phyloP scores from a whole-genome alignment of 1,140 invertebrate species.

The Grapholita molesta region DNA sequence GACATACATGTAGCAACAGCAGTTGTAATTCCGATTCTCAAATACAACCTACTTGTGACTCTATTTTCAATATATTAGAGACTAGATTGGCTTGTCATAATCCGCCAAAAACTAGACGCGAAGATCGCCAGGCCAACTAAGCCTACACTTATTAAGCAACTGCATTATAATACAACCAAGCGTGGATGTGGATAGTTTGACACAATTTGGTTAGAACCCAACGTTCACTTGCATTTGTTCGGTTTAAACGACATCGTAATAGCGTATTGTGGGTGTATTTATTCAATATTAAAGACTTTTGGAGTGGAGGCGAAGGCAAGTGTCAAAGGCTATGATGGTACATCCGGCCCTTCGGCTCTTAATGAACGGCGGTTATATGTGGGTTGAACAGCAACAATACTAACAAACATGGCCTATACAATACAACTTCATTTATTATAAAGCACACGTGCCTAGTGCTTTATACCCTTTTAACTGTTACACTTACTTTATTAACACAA shows the following conservation, averaged over 20 bases:
- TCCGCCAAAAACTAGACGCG: slow-evolving; percentile 33
- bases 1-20: slow-evolving; percentile 42
- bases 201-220: neutral
- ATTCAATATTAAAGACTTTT: slow-evolving; percentile 54
- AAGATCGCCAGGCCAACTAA: slow-evolving; percentile 43
- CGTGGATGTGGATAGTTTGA: slow-evolving; percentile 24
- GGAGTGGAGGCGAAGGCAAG: slow-evolving; percentile 47
- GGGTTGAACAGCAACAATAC: neutral
- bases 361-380: neutral
- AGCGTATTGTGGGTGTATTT: slow-evolving; percentile 53
- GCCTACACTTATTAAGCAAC: slow-evolving; percentile 67
- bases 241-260: slow-evolving; percentile 50
- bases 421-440: neutral
- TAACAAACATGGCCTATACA: neutral
- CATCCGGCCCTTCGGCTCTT: slow-evolving; percentile 36
- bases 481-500: too few relatives aligned
- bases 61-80: neutral
- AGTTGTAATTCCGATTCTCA: slow-evolving; percentile 46
- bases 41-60: slow-evolving; percentile 25
- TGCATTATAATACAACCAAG: slow-evolving; percentile 40
- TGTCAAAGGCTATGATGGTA: slow-evolving; percentile 50
- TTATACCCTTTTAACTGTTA: too few relatives aligned
- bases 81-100: neutral
- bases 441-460: neutral
- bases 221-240: slow-evolving; percentile 25